phyloP scores from a whole-genome alignment of 2,888 invertebrate genomes.

The Caenorhabditis sp. region DNA sequence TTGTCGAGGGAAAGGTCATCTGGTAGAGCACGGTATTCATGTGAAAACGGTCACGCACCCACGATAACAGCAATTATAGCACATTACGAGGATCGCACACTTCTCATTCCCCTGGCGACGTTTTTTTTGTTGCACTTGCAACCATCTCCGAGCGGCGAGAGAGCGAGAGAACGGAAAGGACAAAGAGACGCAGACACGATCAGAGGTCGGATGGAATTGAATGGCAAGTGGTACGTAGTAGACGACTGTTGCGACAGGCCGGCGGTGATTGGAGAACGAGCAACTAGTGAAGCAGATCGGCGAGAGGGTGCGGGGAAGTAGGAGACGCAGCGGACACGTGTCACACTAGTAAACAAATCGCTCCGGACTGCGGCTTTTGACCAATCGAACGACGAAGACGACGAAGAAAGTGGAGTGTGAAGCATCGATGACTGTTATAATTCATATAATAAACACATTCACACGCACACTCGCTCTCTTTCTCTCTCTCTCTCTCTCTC shows the following conservation, averaged over 20 bases:
- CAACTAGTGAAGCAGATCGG: not conserved
- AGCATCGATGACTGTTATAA: slow-evolving; percentile 16
- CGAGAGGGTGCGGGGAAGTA: not conserved
- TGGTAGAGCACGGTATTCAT: slow-evolving; percentile 33
- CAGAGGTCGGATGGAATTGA: slow-evolving; percentile 16
- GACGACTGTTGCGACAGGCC: slow-evolving; percentile 5
- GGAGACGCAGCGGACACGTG: slow-evolving; percentile 41
- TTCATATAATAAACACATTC: slow-evolving; percentile 42
- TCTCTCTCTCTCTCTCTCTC: no score
- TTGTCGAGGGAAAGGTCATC: slow-evolving; percentile 33
- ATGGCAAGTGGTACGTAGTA: slow-evolving; percentile 39
- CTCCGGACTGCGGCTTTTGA: slow-evolving; percentile 19
- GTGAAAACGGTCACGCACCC: slow-evolving; percentile 49
- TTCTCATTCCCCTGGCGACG: slow-evolving; percentile 15
- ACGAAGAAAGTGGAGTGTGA: slow-evolving; percentile 1
- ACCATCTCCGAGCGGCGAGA: slow-evolving; percentile 4
- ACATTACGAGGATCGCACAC: slow-evolving; percentile 26
- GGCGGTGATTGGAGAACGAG: slow-evolving; percentile 33
- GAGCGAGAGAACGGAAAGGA: not conserved
- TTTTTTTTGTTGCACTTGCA: slow-evolving; percentile 39
- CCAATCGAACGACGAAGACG: slow-evolving; percentile 8
- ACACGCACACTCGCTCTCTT: slow-evolving; percentile 6
- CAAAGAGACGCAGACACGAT: slow-evolving; percentile 20
- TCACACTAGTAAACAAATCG: slow-evolving; percentile 50
- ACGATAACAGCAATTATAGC: slow-evolving; percentile 37